phyloP scores from a whole-genome alignment of 2,888 invertebrate species.

The Dinocampus coccinellae region DNA sequence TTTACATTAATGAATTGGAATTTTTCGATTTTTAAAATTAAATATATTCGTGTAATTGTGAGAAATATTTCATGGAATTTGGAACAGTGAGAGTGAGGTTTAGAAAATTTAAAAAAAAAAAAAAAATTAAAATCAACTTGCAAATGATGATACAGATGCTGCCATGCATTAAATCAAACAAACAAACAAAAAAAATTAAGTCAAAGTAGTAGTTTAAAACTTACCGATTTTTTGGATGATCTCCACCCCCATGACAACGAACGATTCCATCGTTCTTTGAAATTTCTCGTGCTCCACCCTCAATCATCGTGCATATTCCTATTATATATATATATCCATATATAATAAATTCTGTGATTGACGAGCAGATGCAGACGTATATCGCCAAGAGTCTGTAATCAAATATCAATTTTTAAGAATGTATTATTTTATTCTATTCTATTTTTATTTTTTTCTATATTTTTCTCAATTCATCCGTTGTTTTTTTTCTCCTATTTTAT shows the following conservation, averaged over 20 bases:
- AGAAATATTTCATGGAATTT: neutral
- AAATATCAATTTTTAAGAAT: slow-evolving; percentile 28
- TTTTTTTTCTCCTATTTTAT: neutral
- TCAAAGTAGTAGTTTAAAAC: neutral
- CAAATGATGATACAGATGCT: slow-evolving; percentile 7
- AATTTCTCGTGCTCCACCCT: slow-evolving; percentile 22
- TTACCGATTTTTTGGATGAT: neutral
- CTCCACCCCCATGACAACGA: slow-evolving; percentile 12
- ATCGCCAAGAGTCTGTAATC: slow-evolving; percentile 21
- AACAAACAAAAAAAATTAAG: neutral
- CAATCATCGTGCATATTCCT: slow-evolving; percentile 36
- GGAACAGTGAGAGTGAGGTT: neutral
- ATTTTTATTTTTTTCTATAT: no score
- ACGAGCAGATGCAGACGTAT: slow-evolving; percentile 23
- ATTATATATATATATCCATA: slow-evolving; percentile 17
- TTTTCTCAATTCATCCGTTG: neutral
- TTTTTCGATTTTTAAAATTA: no score
- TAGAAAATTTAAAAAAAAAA: neutral
- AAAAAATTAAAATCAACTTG: neutral
- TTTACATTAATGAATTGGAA: no score
- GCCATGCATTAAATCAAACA: neutral
- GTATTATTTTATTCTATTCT: neutral
- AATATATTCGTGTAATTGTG: neutral
- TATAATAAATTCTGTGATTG: slow-evolving; percentile 29
- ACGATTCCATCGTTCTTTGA: slow-evolving; percentile 29